A percentile compares a stretch with the other conserved stretches of the same genome.
Evolutionary conservation across 2,113 vertebrate genomes (phyloP).

Genomic region (Pelmatolapia mariae): DNA sequence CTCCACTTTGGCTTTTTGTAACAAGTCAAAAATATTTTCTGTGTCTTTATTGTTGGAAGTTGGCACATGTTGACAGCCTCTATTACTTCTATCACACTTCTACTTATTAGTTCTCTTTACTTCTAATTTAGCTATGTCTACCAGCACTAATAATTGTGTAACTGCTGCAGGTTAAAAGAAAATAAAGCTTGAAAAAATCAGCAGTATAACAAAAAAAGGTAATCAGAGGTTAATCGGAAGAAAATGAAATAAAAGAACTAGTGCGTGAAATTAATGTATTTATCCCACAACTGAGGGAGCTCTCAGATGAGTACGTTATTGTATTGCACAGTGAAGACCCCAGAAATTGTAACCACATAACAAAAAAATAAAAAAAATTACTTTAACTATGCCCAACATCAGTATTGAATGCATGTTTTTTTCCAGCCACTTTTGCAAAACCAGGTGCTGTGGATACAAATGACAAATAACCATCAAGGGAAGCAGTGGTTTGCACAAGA

Average conservation of each 20-base stretch:
- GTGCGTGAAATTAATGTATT: neutral
- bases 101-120: neutral
- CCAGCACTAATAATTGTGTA: neutral
- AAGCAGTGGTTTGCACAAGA: slow-evolving; percentile 6
- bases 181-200: neutral
- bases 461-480: neutral
- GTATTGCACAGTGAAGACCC: neutral
- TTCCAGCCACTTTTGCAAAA: neutral
- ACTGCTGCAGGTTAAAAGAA: neutral
- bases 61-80: neutral
- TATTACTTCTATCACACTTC: neutral
- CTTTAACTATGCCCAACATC: neutral
- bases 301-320: fast-evolving
- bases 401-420: neutral
- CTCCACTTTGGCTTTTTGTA: neutral
- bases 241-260: neutral
- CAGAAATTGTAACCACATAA: neutral
- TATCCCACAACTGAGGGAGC: neutral
- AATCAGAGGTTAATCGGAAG: neutral
- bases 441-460: neutral
- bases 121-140: neutral
- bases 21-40: neutral
- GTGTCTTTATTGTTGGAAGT: neutral
- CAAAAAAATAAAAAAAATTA: fast-evolving
- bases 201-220: neutral